Conservation (phyloP, 2,113 vertebrate genomes). For the Talpa occidentalis region DNA sequence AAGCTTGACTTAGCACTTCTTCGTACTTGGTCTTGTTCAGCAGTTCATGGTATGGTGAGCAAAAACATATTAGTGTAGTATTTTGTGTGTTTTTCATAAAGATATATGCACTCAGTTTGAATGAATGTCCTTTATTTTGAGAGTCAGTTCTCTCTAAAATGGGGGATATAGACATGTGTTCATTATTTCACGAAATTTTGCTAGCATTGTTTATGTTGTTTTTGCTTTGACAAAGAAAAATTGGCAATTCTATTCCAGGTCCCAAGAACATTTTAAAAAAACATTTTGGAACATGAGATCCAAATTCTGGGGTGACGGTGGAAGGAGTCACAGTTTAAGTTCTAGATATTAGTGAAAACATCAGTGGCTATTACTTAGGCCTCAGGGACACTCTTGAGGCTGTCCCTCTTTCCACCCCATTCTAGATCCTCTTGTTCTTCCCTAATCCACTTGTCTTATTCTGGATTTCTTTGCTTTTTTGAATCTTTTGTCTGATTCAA, state of each 20-base stretch:
- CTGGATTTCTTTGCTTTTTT: neutral
- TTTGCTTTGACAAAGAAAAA: constrained; percentile 4
- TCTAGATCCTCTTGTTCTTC: neutral
- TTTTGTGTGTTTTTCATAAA: neutral
- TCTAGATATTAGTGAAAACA: neutral
- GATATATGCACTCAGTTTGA: neutral
- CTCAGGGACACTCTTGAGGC: neutral
- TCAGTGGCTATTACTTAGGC: neutral
- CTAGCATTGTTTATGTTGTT: neutral
- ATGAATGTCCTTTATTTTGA: neutral
- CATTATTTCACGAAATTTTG: neutral
- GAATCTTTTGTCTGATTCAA: neutral
- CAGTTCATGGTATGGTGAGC: neutral
- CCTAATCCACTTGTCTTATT: neutral
- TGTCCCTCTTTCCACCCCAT: too few species aligned
- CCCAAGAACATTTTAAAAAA: neutral
- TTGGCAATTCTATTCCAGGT: neutral
- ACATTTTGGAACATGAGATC: neutral
- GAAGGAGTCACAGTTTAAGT: neutral
- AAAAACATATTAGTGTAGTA: neutral
- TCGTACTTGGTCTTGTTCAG: neutral
- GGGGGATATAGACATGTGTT: neutral
- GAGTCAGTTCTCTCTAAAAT: constrained; percentile 24
- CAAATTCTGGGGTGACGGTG: neutral
- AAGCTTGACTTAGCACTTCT: neutral